Evolutionary conservation across 2,797 vertebrate genomes (phyloP).

Genomic region (Xyrichtys novacula): DNA sequence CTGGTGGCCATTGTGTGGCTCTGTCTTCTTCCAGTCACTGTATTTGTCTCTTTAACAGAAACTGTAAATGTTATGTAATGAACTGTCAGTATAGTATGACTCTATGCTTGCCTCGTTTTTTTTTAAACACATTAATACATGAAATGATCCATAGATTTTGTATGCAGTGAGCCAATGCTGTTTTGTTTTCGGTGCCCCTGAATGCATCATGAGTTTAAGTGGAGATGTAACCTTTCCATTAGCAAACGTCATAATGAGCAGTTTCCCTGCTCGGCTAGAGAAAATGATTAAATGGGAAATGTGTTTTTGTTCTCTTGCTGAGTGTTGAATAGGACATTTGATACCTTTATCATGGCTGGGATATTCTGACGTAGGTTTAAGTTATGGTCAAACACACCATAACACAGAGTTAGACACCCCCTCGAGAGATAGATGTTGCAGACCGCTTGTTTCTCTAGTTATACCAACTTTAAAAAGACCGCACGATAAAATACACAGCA

Average conservation of each 20-base stretch:
- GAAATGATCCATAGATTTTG: constrained; percentile 6
- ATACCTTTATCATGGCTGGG: background rate
- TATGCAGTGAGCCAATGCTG: constrained; percentile 16
- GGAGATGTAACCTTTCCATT: background rate
- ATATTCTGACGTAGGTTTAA: no score
- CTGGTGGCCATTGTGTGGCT: constrained; percentile 74
- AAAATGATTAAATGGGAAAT: background rate
- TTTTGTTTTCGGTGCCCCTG: constrained; percentile 14
- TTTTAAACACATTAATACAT: constrained; percentile 14
- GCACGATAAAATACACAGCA: no score
- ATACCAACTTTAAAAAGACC: no score
- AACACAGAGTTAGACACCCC: no score
- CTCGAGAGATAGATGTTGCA: no score
- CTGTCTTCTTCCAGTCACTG: constrained; percentile 48
- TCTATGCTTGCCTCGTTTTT: constrained; percentile 34
- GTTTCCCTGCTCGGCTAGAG: constrained; percentile 10
- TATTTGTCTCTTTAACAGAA: constrained; percentile 59
- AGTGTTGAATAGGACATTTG: background rate
- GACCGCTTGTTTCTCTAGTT: no score
- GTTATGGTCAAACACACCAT: no score
- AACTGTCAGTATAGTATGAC: constrained; percentile 50
- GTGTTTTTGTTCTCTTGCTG: background rate
- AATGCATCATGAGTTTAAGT: constrained; percentile 9
- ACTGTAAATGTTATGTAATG: constrained; percentile 51
- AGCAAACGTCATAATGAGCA: background rate